These are phyloP conservation scores for Polypterus bichir DNA, from an alignment of 2,113 vertebrate species.

Conservation along the genomic window DNA sequence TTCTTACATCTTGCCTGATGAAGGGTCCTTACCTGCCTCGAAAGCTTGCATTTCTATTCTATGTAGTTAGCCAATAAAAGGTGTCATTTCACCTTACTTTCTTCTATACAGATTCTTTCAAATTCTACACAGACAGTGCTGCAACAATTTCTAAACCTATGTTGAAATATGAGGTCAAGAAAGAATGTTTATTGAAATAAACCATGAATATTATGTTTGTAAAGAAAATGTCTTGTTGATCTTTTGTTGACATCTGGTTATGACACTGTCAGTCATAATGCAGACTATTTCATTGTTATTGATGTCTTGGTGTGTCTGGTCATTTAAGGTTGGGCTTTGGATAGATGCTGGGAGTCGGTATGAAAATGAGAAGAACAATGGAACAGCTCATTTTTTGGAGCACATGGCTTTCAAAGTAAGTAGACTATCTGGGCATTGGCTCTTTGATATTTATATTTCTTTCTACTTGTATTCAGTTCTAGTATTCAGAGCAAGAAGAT, in stretches of 20 bases:
- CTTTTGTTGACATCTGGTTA: background rate
- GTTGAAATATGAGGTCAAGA: background rate
- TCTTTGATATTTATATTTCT: background rate
- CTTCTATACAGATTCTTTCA: too few species aligned
- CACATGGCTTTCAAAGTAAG: slow-evolving; percentile 97
- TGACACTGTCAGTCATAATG: background rate
- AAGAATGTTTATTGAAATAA: background rate
- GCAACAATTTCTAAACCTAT: background rate
- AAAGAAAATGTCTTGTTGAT: background rate
- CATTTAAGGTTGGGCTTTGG: slow-evolving; percentile 86
- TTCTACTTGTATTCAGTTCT: too few species aligned
- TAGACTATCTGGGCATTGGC: slow-evolving; percentile 1
- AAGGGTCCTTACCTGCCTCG: too few species aligned
- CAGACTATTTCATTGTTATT: background rate
- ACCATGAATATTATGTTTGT: background rate
- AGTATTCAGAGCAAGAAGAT: too few species aligned
- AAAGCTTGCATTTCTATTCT: too few species aligned
- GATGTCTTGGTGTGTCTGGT: too few species aligned
- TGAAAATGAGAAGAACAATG: slow-evolving; percentile 92
- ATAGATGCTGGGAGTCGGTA: slow-evolving; percentile 96
- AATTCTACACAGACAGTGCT: too few species aligned
- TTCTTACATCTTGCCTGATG: too few species aligned
- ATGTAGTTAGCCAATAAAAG: too few species aligned
- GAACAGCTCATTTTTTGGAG: slow-evolving; percentile 93
- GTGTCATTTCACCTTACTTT: too few species aligned